A percentile compares a stretch with the other conserved stretches of the same genome.
These are phyloP conservation scores for Dastarcus helophoroides DNA, from an alignment of 2,888 invertebrate species.

Conservation along the genomic window DNA sequence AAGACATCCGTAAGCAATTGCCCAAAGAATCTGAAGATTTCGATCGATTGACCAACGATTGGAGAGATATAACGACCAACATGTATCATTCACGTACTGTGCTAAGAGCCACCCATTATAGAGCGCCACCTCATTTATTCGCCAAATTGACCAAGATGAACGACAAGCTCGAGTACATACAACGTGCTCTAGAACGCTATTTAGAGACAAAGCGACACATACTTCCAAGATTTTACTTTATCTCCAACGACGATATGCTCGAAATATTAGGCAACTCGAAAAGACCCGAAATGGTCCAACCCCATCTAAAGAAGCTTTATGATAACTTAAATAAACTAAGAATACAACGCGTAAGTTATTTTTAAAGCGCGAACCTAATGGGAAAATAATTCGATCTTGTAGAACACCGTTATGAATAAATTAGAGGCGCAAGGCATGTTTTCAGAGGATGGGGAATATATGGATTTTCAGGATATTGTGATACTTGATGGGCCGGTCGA, in stretches of 20 bases:
- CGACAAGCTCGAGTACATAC: constrained; percentile 64
- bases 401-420: constrained; percentile 22
- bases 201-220: constrained; percentile 79
- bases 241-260: constrained; percentile 71
- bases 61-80: constrained; percentile 52
- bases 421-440: constrained; percentile 58
- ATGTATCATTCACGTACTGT: constrained; percentile 47
- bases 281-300: constrained; percentile 71
- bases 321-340: constrained; percentile 70
- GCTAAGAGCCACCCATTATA: constrained; percentile 49
- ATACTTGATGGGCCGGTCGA: constrained; percentile 73
- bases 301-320: constrained; percentile 79
- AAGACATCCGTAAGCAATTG: constrained; percentile 76
- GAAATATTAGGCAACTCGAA: constrained; percentile 81
- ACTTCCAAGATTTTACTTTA: constrained; percentile 75
- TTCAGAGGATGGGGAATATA: constrained; percentile 72
- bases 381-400: constrained; percentile 1
- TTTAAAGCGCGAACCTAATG: background rate
- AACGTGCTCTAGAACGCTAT: constrained; percentile 74
- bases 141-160: constrained; percentile 62
- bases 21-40: constrained; percentile 67
- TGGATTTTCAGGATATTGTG: constrained; percentile 59
- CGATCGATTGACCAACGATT: constrained; percentile 57
- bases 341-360: constrained; percentile 52
- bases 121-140: constrained; percentile 49